Conservation (phyloP, 35 echinoderm and acorn worm genomes). For the Apostichopus japonicus region DNA sequence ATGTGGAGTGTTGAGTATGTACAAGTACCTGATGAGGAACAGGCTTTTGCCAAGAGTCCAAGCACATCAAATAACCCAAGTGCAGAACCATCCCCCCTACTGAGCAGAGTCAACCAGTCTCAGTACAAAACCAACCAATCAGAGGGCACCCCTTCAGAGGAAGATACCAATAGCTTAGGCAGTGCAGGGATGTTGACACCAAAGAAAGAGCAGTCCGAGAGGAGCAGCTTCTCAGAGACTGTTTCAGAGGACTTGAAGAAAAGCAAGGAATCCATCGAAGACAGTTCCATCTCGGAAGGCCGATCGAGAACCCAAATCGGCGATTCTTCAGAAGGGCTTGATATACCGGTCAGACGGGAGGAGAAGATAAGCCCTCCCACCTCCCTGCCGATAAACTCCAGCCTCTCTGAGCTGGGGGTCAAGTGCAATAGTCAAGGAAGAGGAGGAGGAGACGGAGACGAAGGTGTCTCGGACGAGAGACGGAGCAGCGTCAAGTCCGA, state of each 20-base stretch:
- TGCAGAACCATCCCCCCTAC: conserved; percentile 41
- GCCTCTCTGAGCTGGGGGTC: neutral
- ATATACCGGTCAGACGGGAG: neutral
- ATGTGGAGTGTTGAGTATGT: conserved; percentile 99
- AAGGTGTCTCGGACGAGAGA: conserved; percentile 3
- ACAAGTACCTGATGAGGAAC: conserved; percentile 79
- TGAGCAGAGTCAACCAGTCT: conserved; percentile 41
- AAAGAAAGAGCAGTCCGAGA: conserved; percentile 13
- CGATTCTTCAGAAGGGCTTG: conserved; percentile 6
- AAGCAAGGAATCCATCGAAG: conserved; percentile 46
- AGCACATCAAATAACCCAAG: conserved; percentile 33
- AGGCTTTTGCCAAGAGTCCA: conserved; percentile 11
- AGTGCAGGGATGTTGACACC: conserved; percentile 72
- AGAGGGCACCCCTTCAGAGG: conserved; percentile 85
- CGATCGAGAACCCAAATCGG: conserved; percentile 21
- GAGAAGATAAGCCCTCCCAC: conserved; percentile 43
- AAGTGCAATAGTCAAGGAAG: neutral
- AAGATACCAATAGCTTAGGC: conserved; percentile 85
- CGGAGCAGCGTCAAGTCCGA: conserved; percentile 48
- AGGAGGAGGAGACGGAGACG: neutral
- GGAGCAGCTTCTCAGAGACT: conserved; percentile 37
- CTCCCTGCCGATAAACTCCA: conserved; percentile 47
- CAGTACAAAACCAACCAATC: conserved; percentile 53
- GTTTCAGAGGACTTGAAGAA: conserved; percentile 27
- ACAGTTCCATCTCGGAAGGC: neutral